A percentile compares a stretch with the other conserved stretches of the same genome.
Evolutionary conservation across 2,888 invertebrate genomes (phyloP).

Genomic region (Folsomia manolachei): DNA sequence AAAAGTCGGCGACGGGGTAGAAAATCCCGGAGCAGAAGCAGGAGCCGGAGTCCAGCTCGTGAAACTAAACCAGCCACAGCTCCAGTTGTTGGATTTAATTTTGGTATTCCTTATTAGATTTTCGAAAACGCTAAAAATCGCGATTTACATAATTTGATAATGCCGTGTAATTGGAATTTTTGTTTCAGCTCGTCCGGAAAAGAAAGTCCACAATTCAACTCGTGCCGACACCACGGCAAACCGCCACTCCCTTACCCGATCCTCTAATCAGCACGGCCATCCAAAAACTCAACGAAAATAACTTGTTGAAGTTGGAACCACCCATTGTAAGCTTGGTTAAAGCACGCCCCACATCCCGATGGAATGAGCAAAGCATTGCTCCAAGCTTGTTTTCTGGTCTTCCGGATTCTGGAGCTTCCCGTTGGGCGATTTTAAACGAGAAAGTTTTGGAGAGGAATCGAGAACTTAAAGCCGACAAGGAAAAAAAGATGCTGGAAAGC

Average conservation of each 20-base stretch:
- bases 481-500: too few relatives aligned
- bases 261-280: neutral
- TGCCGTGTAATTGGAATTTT: neutral
- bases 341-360: neutral
- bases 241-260: too few relatives aligned
- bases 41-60: too few relatives aligned
- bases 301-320: neutral
- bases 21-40: neutral
- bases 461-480: neutral
- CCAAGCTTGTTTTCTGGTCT: neutral
- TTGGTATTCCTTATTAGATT: neutral
- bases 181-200: too few relatives aligned
- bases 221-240: too few relatives aligned
- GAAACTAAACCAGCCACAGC: neutral
- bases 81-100: neutral
- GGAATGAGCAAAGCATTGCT: constrained; percentile 2
- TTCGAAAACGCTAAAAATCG: too few relatives aligned
- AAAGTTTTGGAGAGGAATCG: neutral
- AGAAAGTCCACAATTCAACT: neutral
- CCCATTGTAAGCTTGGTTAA: neutral
- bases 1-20: neutral
- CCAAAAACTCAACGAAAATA: too few relatives aligned
- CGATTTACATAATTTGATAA: too few relatives aligned
- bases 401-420: neutral
- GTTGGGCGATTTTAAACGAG: constrained; percentile 6